phyloP scores from a whole-genome alignment of 2,888 invertebrate species.

The Merodon equestris region DNA sequence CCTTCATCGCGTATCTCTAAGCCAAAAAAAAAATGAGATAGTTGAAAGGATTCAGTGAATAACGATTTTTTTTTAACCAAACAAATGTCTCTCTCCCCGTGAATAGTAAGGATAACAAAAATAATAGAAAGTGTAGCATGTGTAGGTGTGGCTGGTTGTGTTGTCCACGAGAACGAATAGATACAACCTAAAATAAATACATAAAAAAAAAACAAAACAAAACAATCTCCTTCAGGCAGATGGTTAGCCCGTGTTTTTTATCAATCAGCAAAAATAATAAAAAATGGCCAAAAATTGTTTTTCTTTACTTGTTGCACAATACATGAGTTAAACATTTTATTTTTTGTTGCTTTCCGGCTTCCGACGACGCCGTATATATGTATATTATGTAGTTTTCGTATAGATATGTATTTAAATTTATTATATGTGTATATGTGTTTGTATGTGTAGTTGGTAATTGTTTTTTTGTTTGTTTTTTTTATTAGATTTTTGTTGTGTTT shows the following conservation, averaged over 20 bases:
- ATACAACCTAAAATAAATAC: slow-evolving; percentile 12
- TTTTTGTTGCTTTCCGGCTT: slow-evolving; percentile 61
- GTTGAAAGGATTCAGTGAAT: slow-evolving; percentile 1
- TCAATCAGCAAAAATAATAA: slow-evolving; percentile 19
- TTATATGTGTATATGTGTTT: slow-evolving; percentile 11
- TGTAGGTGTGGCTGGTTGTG: slow-evolving; percentile 49
- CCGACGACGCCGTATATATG: slow-evolving; percentile 52
- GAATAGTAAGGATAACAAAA: no score
- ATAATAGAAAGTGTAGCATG: background rate
- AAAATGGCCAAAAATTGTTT: slow-evolving; percentile 22
- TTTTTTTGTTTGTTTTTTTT: slow-evolving; percentile 53
- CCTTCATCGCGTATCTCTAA: slow-evolving; percentile 6
- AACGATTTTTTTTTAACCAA: slow-evolving; percentile 16
- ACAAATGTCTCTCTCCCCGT: no score
- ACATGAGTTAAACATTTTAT: slow-evolving; percentile 67
- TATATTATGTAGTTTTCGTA: slow-evolving; percentile 26
- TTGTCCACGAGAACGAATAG: slow-evolving; percentile 25
- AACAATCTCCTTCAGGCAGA: slow-evolving; percentile 35
- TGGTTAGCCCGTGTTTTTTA: background rate
- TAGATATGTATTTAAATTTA: no score
- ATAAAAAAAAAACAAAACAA: slow-evolving; percentile 19
- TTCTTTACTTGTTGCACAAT: slow-evolving; percentile 60
- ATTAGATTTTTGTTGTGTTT: slow-evolving; percentile 31
- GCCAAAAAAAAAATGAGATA: slow-evolving; percentile 31
- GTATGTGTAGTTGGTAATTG: slow-evolving; percentile 45